Evolutionary conservation across 2,113 vertebrate genomes (phyloP).

Genomic region (Menidia beryllina): DNA sequence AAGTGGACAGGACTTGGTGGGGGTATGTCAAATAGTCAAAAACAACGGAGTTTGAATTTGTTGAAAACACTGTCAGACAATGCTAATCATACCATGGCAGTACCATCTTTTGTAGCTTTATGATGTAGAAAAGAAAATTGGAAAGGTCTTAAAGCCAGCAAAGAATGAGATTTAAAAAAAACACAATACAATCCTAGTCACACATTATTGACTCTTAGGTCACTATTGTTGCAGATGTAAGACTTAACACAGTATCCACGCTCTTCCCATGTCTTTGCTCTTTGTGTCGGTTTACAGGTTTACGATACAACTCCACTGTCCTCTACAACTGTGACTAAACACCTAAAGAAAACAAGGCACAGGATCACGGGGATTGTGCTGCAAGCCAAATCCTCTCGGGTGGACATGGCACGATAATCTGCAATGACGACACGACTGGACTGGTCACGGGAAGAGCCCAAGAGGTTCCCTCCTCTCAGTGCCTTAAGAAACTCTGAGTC

Average conservation of each 20-base stretch:
- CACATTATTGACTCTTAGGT: background rate
- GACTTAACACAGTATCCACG: background rate
- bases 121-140: slow-evolving; percentile 5
- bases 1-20: background rate
- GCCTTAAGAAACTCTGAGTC: slow-evolving; percentile 99
- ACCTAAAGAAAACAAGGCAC: slow-evolving; percentile 80
- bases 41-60: slow-evolving; percentile 4
- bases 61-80: background rate
- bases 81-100: background rate
- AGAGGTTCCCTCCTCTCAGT: slow-evolving; percentile 92
- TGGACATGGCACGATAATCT: slow-evolving; percentile 86
- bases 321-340: slow-evolving; percentile 81
- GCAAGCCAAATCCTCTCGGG: slow-evolving; percentile 80
- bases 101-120: background rate
- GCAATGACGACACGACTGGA: slow-evolving; percentile 92
- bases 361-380: slow-evolving; percentile 83
- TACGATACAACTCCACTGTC: slow-evolving; percentile 59
- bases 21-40: background rate
- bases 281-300: slow-evolving; percentile 65
- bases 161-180: slow-evolving; percentile 4
- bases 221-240: background rate
- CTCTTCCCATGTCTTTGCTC: slow-evolving; percentile 31
- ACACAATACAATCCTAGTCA: background rate
- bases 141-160: background rate
- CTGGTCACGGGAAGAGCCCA: slow-evolving; percentile 89